These are phyloP conservation scores for Pocillopora damicornis DNA, from an alignment of 64 coral and sea anemone species.

Conservation along the genomic window DNA sequence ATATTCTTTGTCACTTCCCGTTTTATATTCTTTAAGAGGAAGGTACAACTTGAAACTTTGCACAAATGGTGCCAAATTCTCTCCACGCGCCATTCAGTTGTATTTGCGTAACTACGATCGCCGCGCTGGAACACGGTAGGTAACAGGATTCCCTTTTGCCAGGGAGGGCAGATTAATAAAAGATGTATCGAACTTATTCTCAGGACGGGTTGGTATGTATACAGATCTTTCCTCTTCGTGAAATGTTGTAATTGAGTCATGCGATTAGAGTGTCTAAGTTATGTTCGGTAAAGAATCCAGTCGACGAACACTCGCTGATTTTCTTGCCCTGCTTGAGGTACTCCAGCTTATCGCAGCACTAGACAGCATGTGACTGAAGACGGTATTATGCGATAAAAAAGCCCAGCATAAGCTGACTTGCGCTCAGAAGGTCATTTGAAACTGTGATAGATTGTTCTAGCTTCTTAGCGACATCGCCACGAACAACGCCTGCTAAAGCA, in stretches of 20 bases:
- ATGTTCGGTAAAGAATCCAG: neutral
- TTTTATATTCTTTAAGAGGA: slow-evolving; percentile 35
- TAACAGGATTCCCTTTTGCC: slow-evolving; percentile 21
- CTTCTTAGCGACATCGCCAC: slow-evolving; percentile 28
- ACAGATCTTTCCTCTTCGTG: slow-evolving; percentile 41
- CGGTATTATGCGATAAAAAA: slow-evolving; percentile 47
- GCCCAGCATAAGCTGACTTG: slow-evolving; percentile 32
- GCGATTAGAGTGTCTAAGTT: neutral
- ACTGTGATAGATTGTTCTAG: slow-evolving; percentile 23
- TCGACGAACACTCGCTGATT: neutral
- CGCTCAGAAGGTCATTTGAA: slow-evolving; percentile 18
- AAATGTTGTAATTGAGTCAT: neutral
- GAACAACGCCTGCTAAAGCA: slow-evolving; percentile 29
- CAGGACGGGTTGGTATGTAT: slow-evolving; percentile 31
- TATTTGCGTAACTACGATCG: slow-evolving; percentile 29
- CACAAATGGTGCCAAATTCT: slow-evolving; percentile 41
- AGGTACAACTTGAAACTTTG: slow-evolving; percentile 53
- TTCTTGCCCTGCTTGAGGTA: slow-evolving; percentile 32
- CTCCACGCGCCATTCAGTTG: slow-evolving; percentile 42
- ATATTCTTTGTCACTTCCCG: neutral
- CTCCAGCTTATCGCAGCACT: slow-evolving; percentile 51
- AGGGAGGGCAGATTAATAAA: slow-evolving; percentile 55
- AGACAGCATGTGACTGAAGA: slow-evolving; percentile 26
- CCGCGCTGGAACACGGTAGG: slow-evolving; percentile 34
- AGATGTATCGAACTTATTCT: slow-evolving; percentile 23